These are phyloP conservation scores for Temnothorax nylanderi DNA, from an alignment of 1,140 invertebrate species.

Conservation along the genomic window DNA sequence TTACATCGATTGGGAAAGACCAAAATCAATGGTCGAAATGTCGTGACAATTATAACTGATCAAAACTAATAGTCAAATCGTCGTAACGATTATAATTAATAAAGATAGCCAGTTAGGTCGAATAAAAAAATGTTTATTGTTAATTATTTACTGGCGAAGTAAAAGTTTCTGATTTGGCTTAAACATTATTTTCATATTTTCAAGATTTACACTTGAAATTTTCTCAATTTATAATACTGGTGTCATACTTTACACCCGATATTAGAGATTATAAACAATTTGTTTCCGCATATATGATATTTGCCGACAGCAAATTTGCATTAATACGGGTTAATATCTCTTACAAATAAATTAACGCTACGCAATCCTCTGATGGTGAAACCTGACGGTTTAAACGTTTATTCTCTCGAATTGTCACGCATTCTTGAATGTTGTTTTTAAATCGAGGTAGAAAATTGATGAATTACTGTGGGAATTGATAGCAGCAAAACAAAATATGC, in stretches of 20 bases:
- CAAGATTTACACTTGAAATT: not conserved
- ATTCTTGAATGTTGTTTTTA: constrained; percentile 24
- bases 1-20: too few species aligned
- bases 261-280: not conserved
- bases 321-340: constrained; percentile 21
- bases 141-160: too few species aligned
- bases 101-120: too few species aligned
- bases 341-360: constrained; percentile 28
- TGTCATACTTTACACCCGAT: not conserved
- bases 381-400: constrained; percentile 3
- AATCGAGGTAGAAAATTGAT: constrained; percentile 22
- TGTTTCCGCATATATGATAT: not conserved
- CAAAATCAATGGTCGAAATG: too few species aligned
- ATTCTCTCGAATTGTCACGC: not conserved
- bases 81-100: too few species aligned
- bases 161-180: not conserved
- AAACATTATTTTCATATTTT: not conserved
- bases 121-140: too few species aligned
- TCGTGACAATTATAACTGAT: too few species aligned
- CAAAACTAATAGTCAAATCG: too few species aligned
- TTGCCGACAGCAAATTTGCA: constrained; percentile 1
- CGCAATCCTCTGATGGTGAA: not conserved
- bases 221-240: not conserved
- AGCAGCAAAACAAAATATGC: not conserved
- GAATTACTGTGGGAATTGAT: constrained; percentile 14